These are phyloP conservation scores for Heteromormyrus szaboi DNA, from an alignment of 2,797 vertebrate genomes.

Conservation along the genomic window DNA sequence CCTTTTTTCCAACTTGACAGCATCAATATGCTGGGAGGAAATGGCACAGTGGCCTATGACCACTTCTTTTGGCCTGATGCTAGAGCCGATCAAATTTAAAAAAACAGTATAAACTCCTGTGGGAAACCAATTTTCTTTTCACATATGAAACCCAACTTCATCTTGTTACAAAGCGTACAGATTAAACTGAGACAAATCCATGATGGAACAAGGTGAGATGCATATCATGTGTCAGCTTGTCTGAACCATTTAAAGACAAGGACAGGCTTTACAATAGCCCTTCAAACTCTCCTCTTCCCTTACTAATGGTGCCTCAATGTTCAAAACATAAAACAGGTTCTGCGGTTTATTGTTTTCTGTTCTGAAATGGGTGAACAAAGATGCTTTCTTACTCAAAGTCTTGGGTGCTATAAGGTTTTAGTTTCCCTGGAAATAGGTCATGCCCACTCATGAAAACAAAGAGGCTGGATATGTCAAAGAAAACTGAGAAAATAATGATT, in stretches of 20 bases:
- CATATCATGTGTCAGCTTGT: neutral
- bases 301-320: neutral
- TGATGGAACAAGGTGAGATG: slow-evolving; percentile 1
- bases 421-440: neutral
- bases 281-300: neutral
- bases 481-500: neutral
- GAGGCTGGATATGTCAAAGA: neutral
- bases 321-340: slow-evolving; percentile 11
- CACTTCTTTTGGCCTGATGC: neutral
- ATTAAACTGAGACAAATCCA: neutral
- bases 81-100: neutral
- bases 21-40: neutral
- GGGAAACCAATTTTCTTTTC: slow-evolving; percentile 1
- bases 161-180: slow-evolving; percentile 10
- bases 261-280: neutral
- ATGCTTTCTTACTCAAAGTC: neutral
- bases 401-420: neutral
- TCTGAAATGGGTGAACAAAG: neutral
- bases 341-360: neutral
- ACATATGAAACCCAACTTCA: slow-evolving; percentile 8
- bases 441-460: neutral
- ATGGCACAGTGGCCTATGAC: neutral
- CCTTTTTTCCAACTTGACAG: neutral
- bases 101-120: neutral
- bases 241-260: neutral